These are phyloP conservation scores for Sitta europaea DNA, from an alignment of 2,113 vertebrate genomes.

Conservation along the genomic window DNA sequence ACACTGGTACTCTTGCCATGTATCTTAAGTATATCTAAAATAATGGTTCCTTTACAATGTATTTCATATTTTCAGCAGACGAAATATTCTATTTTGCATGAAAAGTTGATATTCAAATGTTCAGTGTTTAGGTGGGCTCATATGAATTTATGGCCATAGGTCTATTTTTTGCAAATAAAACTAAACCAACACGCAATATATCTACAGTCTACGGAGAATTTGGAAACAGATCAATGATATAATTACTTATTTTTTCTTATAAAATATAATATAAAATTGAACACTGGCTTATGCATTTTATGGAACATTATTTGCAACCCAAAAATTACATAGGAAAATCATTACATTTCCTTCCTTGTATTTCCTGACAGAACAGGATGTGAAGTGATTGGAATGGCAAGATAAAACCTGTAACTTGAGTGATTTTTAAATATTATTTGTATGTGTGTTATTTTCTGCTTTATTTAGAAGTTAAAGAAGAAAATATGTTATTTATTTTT, in stretches of 20 bases:
- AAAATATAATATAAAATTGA: not conserved
- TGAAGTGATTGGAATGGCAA: not conserved
- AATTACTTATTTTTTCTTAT: not conserved
- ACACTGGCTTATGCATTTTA: not conserved
- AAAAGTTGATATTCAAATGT: not conserved
- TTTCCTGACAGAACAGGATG: not conserved
- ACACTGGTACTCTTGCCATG: not conserved
- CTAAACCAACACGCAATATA: not conserved
- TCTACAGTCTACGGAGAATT: not conserved
- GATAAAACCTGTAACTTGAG: not conserved
- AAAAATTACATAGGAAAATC: not conserved
- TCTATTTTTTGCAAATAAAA: not conserved
- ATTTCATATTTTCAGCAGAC: not conserved
- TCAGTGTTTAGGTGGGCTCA: not conserved
- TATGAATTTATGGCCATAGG: not conserved
- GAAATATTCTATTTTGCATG: not conserved
- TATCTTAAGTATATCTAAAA: not conserved
- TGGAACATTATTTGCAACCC: rapidly evolving
- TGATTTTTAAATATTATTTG: not conserved
- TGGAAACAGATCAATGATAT: not conserved
- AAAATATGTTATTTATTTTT: not conserved
- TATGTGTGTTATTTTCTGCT: not conserved
- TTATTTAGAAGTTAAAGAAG: not conserved
- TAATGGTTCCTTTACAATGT: not conserved
- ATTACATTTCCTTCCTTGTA: not conserved